Evolutionary conservation across 1,140 invertebrate genomes (phyloP).

Genomic region (Drosophila fuyamai): DNA sequence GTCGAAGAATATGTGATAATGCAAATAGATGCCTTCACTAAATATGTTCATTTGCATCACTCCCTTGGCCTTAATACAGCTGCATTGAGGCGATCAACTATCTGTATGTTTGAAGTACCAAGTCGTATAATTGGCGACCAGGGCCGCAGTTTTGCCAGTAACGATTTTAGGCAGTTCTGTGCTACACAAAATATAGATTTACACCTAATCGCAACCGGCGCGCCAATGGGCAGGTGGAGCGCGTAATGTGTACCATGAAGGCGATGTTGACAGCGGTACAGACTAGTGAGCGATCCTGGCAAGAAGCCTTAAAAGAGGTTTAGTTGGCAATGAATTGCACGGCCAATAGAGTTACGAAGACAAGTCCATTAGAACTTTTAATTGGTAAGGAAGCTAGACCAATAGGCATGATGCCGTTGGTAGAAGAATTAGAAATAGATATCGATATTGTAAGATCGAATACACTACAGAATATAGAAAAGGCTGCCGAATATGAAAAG

Average conservation of each 20-base stretch:
- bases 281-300: background rate
- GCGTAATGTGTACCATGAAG: background rate
- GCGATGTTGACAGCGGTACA: background rate
- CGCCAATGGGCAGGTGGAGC: background rate
- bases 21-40: constrained; percentile 10
- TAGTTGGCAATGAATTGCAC: background rate
- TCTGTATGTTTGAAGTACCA: constrained; percentile 13
- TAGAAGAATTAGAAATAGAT: background rate
- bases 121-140: constrained; percentile 7
- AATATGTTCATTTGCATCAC: background rate
- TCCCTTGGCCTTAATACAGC: background rate
- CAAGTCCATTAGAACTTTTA: background rate
- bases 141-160: constrained; percentile 8
- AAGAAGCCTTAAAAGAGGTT: background rate
- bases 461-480: background rate
- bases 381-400: constrained; percentile 14
- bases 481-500: constrained; percentile 1
- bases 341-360: background rate
- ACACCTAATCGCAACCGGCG: constrained; percentile 7
- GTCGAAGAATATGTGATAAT: constrained; percentile 2
- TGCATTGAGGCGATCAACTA: constrained; percentile 8
- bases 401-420: constrained; percentile 15
- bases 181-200: constrained; percentile 16
- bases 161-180: constrained; percentile 9
- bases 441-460: background rate